Evolutionary conservation across 2,797 vertebrate species (phyloP).

Genomic region (Sebastes alutus): DNA sequence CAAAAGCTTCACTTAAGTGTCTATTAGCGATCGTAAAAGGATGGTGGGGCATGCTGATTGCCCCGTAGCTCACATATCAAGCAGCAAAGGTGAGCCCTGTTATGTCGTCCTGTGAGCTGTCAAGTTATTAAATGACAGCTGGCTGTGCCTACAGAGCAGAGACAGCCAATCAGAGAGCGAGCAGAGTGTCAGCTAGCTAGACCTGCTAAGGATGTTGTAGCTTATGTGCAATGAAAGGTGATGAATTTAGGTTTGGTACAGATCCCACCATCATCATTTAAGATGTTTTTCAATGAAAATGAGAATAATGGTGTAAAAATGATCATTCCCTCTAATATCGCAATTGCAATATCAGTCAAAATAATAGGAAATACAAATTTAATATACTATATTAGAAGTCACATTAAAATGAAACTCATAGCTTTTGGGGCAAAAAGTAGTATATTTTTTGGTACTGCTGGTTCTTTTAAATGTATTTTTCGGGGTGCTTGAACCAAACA

Average conservation of each 20-base stretch:
- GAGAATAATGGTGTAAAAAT: too few species aligned
- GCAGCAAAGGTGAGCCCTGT: slow-evolving; percentile 17
- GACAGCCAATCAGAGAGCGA: slow-evolving; percentile 65
- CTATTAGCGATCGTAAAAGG: neutral
- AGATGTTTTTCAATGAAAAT: too few species aligned
- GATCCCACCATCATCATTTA: too few species aligned
- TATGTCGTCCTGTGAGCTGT: slow-evolving; percentile 54
- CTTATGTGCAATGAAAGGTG: neutral
- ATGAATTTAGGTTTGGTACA: neutral
- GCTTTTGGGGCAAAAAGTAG: neutral
- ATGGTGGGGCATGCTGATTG: slow-evolving; percentile 1
- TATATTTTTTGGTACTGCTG: neutral
- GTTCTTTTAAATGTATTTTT: neutral
- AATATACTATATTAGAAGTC: too few species aligned
- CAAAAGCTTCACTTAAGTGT: slow-evolving; percentile 19
- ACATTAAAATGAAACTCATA: neutral
- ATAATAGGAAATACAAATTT: too few species aligned
- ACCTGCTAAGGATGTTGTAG: slow-evolving; percentile 59
- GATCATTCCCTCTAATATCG: too few species aligned
- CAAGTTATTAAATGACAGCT: slow-evolving; percentile 70
- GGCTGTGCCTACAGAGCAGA: slow-evolving; percentile 38
- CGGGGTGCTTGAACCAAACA: neutral
- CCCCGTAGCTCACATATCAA: slow-evolving; percentile 8
- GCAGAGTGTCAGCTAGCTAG: slow-evolving; percentile 43
- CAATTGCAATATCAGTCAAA: too few species aligned